These are phyloP conservation scores for Drosophila subpulchrella DNA, from an alignment of 1,140 invertebrate species.

Conservation along the genomic window DNA sequence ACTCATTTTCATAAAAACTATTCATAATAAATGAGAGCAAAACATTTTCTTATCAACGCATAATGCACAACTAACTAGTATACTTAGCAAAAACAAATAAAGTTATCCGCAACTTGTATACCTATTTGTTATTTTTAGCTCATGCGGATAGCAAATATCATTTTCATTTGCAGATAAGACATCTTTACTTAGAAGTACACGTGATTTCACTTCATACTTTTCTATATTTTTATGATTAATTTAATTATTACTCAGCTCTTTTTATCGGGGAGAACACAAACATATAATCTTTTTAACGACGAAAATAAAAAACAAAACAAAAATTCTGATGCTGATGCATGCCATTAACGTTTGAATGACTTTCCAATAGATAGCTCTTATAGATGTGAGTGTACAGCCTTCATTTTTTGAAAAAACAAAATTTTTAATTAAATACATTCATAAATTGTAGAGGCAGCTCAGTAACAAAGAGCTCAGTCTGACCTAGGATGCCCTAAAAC, in stretches of 20 bases:
- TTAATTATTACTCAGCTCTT: background rate
- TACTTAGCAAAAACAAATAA: constrained; percentile 11
- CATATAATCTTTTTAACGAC: background rate
- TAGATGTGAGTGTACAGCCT: background rate
- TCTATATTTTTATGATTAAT: constrained; percentile 4
- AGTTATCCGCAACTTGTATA: background rate
- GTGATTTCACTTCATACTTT: background rate
- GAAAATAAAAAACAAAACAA: background rate
- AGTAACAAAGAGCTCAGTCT: constrained; percentile 16
- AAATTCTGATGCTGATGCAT: background rate
- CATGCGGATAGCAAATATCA: background rate
- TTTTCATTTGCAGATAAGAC: background rate
- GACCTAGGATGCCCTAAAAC: constrained; percentile 31
- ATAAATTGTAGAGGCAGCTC: constrained; percentile 18
- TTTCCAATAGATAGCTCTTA: background rate
- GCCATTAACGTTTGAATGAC: constrained; percentile 1
- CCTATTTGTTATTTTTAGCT: background rate
- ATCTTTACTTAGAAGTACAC: background rate
- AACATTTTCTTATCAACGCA: no score
- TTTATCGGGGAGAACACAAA: background rate
- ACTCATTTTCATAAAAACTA: no score
- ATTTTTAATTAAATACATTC: constrained; percentile 36
- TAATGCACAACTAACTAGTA: background rate
- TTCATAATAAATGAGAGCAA: no score
- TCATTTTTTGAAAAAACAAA: background rate